Base-by-base conservation (phyloP, 2,797 vertebrate genomes). In the Sebastes elongatus region DNA sequence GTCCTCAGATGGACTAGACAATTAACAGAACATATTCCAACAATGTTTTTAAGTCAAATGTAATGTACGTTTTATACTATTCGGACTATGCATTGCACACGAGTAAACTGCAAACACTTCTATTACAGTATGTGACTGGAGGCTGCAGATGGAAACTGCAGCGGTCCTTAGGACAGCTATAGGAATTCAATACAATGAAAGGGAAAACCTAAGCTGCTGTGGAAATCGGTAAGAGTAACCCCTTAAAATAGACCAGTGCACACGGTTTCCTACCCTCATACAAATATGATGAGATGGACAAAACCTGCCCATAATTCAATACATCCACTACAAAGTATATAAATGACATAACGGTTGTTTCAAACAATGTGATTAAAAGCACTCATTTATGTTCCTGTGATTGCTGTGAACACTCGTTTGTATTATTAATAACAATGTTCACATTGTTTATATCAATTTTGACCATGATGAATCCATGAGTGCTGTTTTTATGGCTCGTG, bases 111-210 rank as follows among this genome's bases (percentile, higher is more conserved):
- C 20, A 28, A 61, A 32, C 13, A 30, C 4, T 32, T 52, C n/a
- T 66, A 4, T 61, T 25, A 42, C 38, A 42, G 38, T 42, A 25
- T 59, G 2, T 70, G 14, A 66, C 14, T 13, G 22, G 30, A 71
- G 60, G 23, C 33, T 61, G 30, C 11, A 16, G 10, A 42, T 55
- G 53, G 30, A 23, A 63, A 60, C 66, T 18, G 14, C 23, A 63
- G 32, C 20, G 14, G 46, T 25, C 25, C 22, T 63, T 38, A 61
- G n/a, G 52, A 42, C 23, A 38, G 13, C 60, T 38, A 57, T 32
- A 63, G 66, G 60, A 65, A 52, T 71, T 71, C 28, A 67, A 52
- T 75, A 30, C 20, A 62, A 35, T 28, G 7, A 63, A 72, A 76
- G 7, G n/a, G 52, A 27, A 59, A 60, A 64, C 25, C 22, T 63